Percentiles rank a stretch among this genome's conserved stretches.
Evolutionary conservation across 2,113 vertebrate species (phyloP).

Genomic region (Antechinus stuartii): DNA sequence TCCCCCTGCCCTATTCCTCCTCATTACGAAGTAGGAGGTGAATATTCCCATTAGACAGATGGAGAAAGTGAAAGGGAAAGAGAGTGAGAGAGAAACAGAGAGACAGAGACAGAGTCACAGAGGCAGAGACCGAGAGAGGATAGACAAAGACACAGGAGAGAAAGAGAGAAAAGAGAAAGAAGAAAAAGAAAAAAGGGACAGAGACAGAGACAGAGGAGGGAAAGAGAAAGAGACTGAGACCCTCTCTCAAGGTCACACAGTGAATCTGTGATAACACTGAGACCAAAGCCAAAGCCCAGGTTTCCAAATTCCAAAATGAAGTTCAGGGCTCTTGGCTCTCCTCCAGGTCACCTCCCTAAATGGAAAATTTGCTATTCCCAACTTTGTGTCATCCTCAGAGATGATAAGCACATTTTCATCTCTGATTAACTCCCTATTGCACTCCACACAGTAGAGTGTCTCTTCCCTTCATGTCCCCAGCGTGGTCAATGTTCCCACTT

Average conservation of each 20-base stretch:
- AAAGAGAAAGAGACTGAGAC: too few relatives aligned
- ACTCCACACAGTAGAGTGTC: not conserved
- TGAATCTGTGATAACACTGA: not conserved
- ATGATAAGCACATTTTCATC: not conserved
- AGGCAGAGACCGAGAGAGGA: too few relatives aligned
- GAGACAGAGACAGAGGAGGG: too few relatives aligned
- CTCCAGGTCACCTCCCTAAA: constrained; percentile 23
- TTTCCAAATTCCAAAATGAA: not conserved
- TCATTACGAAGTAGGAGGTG: not conserved
- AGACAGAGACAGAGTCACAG: too few relatives aligned
- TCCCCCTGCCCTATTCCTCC: not conserved
- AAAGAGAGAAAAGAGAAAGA: too few relatives aligned
- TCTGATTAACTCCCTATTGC: not conserved
- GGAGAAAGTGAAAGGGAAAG: not conserved
- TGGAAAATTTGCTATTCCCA: not conserved
- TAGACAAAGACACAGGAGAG: too few relatives aligned
- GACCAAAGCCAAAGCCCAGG: not conserved
- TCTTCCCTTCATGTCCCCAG: not conserved
- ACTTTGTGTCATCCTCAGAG: not conserved
- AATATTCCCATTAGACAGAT: not conserved
- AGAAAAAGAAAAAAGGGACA: too few relatives aligned
- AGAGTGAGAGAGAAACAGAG: too few relatives aligned
- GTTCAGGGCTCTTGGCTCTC: constrained; percentile 4
- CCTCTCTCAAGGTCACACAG: not conserved
- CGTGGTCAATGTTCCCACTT: not conserved